Evolutionary conservation across 2,797 vertebrate genomes (phyloP), one percentile per base, ranked within the genome.

Genomic region (Antennarius maculatus): DNA sequence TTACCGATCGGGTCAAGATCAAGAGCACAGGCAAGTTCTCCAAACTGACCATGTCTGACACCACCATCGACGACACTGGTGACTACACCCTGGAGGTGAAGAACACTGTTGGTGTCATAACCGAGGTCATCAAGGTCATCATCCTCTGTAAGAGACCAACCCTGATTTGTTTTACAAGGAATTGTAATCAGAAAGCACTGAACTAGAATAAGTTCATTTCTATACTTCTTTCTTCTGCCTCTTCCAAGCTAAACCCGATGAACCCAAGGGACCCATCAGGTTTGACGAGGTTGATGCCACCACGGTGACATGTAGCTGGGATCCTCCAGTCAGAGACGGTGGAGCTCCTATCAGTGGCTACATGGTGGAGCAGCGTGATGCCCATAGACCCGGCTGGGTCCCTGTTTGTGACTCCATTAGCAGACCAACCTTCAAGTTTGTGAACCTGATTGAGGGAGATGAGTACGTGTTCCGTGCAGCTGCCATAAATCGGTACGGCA

Each of bases 381-480:
- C 98, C 62, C 98, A 99, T 84, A 95, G 96, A 72, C 97, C 98
- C 41, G 97, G 98, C 81, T 99, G 98, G 98, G 87, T 99, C 69
- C 95, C 97, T 8, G 93, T 99, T 77, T 96, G 94, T 4, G 96
- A 97, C 77, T 95, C 97, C 28, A 96, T 99, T 73, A 98, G 96
- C 63, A 93, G 98, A 81, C 93, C 95, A 45, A 95, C 71, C 6
- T 99, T 95, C 88, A 98, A 95, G 75, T 99, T 98, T 80, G 93
- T 86, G 59, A 96, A 96, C 85, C 93, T 99, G 73, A 96, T 87
- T 27, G 98, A 99, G 90, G 94, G 95, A 82, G 93, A 95, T 50
- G 98, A 99, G 84, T 99, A 99, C 0, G 95, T 98, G 77, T 99
- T 99, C 95, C 96, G 97, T 39, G 95, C 95, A 46, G 97, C 97